Evolutionary conservation across 2,113 vertebrate species (phyloP).

Genomic region (Zosterops borbonicus): DNA sequence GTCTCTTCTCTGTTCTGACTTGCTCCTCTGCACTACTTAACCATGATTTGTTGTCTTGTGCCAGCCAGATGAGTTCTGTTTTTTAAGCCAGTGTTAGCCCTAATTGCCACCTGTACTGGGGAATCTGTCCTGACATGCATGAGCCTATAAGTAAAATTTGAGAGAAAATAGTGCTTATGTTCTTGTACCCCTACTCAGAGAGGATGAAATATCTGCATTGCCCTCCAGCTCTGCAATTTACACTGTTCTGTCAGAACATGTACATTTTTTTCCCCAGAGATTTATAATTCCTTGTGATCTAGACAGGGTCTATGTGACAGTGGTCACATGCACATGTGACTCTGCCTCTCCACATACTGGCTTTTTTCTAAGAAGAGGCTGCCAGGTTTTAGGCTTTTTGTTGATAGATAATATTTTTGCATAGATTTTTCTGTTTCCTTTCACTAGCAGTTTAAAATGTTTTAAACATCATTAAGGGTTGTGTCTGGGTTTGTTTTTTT

Average conservation of each 20-base stretch:
- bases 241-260: neutral
- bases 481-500: rapidly evolving
- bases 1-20: neutral
- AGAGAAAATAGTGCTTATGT: neutral
- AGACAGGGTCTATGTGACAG: neutral
- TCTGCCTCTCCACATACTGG: neutral
- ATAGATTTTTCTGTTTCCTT: neutral
- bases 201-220: neutral
- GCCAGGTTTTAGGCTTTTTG: neutral
- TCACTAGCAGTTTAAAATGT: neutral
- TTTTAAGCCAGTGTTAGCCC: neutral
- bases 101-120: neutral
- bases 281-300: neutral
- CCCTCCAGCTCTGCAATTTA: neutral
- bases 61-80: neutral
- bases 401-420: neutral
- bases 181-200: neutral
- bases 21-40: neutral
- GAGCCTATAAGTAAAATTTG: neutral
- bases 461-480: neutral
- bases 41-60: neutral
- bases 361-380: neutral
- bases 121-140: neutral
- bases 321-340: rapidly evolving
- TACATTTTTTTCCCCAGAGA: neutral